Evolutionary conservation across 2,888 invertebrate genomes (phyloP), one percentile per base, ranked within the genome.

Genomic region (Biston betularia): DNA sequence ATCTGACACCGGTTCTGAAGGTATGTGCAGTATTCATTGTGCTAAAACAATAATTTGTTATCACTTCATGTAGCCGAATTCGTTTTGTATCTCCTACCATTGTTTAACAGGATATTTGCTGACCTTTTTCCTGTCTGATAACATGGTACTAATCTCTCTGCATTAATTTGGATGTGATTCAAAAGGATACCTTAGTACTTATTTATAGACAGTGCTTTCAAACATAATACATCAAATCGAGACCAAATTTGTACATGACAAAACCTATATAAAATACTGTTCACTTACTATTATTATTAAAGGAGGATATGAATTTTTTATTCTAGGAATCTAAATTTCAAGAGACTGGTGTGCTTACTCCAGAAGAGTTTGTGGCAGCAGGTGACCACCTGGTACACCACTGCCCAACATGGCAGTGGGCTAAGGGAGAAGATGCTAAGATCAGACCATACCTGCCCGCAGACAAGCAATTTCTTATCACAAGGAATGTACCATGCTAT

Each of bases 321-420:
- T 69, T 68, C 6, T 64, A 99, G 98, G 98, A 98, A 89, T 99
- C 99, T 6, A 99, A 98, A 89, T 99, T 99, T 88, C 96, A 97
- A 77, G 99, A 99, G 90, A 99, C 99, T 12, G 99, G 99, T 42
- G 99, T 99, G 3, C 88, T 99, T 38, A 99, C 99, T n/a, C 99
- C 99, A 0, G 99, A 99, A 87, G 99, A 99, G 94, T 99, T 99
- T 95, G 98, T 99, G 5, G 98, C 97, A 5, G 99, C 99, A 24
- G 99, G 99, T 0, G 99, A 99, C 84, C 99, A 99, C 90, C 92
- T 99, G 63, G 99, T 99, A 0, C 99, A 99, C 90, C 99, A 99
- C 85, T 99, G 99, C 85, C 99, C 99, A 0, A 99, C 99, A 0
- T 99, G 99, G 99, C 98, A 98, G 84, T 99, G 99, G 99, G 97